Conservation (phyloP, 1,140 invertebrate species). For the Drosophila novamexicana region DNA sequence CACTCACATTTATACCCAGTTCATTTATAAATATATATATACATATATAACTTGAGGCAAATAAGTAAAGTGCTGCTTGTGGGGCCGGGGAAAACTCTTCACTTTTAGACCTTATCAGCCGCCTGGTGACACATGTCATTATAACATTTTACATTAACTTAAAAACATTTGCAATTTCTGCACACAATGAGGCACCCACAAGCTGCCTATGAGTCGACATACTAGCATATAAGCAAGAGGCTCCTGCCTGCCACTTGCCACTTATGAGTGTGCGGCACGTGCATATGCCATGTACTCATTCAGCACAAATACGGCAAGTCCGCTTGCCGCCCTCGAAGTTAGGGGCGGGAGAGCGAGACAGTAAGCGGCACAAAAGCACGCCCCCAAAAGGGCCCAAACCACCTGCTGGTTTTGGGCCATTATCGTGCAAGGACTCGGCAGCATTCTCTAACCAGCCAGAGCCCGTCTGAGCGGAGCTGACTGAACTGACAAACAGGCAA, state of each 20-base stretch:
- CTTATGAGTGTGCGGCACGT: constrained; percentile 65
- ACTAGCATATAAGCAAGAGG: constrained; percentile 21
- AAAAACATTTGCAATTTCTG: constrained; percentile 80
- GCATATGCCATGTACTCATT: constrained; percentile 34
- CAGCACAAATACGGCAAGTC: constrained; percentile 2
- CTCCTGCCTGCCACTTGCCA: constrained; percentile 55
- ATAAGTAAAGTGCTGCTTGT: constrained; percentile 9
- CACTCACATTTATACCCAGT: neutral
- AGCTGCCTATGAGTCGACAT: neutral
- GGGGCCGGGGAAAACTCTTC: constrained; percentile 6
- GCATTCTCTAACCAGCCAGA: constrained; percentile 15
- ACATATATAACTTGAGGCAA: constrained; percentile 12
- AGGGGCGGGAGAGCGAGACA: constrained; percentile 33
- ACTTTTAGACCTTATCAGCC: constrained; percentile 29
- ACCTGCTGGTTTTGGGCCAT: constrained; percentile 69
- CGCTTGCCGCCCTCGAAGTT: constrained; percentile 1
- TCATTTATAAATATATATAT: neutral
- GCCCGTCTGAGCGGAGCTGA: constrained; percentile 31
- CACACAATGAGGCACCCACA: constrained; percentile 47
- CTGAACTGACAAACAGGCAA: constrained; percentile 61
- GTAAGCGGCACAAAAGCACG: constrained; percentile 49
- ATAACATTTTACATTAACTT: constrained; percentile 79
- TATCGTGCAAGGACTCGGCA: constrained; percentile 43
- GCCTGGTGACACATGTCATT: constrained; percentile 73
- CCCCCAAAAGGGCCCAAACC: constrained; percentile 58